Percentiles rank a stretch among this genome's conserved stretches.
phyloP scores from a whole-genome alignment of 2,113 vertebrate genomes.

The Neodon shergylaensis region DNA sequence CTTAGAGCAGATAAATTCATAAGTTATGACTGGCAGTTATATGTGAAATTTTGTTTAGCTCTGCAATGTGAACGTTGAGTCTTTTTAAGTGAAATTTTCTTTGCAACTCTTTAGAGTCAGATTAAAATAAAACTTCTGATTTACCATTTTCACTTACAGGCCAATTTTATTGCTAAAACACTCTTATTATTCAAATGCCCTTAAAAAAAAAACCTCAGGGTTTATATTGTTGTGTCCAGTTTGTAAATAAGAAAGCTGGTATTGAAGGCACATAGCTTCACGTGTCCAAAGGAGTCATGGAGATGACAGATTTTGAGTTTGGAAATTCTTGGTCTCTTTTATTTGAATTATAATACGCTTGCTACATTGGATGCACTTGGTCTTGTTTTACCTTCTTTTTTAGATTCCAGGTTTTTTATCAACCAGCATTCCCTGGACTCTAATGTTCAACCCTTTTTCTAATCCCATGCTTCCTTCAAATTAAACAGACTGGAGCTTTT shows the following conservation, averaged over 20 bases:
- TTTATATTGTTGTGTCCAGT: slow-evolving; percentile 1
- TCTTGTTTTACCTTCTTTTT: neutral
- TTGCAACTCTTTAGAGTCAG: slow-evolving; percentile 21
- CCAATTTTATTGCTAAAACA: neutral
- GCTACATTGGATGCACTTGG: neutral
- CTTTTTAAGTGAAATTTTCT: neutral
- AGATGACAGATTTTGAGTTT: neutral
- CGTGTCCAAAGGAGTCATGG: neutral
- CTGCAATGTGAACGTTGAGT: neutral
- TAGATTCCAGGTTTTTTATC: neutral
- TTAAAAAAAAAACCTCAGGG: neutral
- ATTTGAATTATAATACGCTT: neutral
- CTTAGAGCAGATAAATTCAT: slow-evolving; percentile 54
- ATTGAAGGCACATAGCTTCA: neutral
- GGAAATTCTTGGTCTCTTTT: neutral
- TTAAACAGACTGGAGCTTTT: slow-evolving; percentile 49
- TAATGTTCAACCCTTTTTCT: neutral
- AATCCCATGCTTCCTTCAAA: neutral
- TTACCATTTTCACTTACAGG: neutral
- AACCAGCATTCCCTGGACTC: neutral
- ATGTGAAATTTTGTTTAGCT: slow-evolving; percentile 61
- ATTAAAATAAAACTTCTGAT: slow-evolving; percentile 40
- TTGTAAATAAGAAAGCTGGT: slow-evolving; percentile 19
- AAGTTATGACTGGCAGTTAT: slow-evolving; percentile 52
- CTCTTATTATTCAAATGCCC: neutral